Evolutionary conservation across 2,888 invertebrate genomes (phyloP).

Genomic region (Tineola bisselliella): DNA sequence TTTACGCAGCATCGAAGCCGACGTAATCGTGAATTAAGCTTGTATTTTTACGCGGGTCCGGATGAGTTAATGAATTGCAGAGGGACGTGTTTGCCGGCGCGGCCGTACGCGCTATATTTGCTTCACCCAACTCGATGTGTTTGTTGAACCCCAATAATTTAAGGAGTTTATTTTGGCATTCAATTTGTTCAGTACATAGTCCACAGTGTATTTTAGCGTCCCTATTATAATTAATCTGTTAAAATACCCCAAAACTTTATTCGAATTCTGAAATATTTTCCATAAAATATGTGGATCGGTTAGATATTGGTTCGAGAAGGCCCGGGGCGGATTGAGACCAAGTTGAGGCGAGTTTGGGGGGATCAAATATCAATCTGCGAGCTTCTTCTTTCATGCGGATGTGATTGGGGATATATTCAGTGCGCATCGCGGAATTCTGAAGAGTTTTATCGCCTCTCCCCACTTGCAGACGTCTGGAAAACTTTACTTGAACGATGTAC

Average conservation of each 20-base stretch:
- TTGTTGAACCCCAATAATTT: conserved; percentile 38
- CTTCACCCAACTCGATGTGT: conserved; percentile 16
- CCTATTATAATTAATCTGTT: conserved; percentile 12
- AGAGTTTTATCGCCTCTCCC: conserved; percentile 14
- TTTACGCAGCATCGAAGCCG: conserved; percentile 7
- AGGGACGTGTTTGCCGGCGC: conserved; percentile 26
- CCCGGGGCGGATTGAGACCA: conserved; percentile 15
- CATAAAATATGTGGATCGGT: conserved; percentile 14
- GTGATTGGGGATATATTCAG: conserved; percentile 23
- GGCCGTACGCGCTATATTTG: conserved; percentile 30
- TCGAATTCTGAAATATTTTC: conserved; percentile 3
- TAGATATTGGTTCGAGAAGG: conserved; percentile 18
- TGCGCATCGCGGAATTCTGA: conserved; percentile 21
- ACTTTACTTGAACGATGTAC: conserved; percentile 11
- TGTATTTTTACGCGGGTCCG: conserved; percentile 30
- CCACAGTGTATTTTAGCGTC: conserved; percentile 9
- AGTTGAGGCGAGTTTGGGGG: conserved; percentile 27
- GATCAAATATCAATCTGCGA: conserved; percentile 63
- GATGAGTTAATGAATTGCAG: conserved; percentile 40
- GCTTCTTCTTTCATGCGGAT: conserved; percentile 34
- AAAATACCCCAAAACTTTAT: conserved; percentile 5
- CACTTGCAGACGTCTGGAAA: conserved; percentile 11
- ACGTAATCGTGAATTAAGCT: conserved; percentile 30
- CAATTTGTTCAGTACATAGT: conserved; percentile 33
- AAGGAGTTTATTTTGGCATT: conserved; percentile 39